Percentiles rank a stretch among this genome's conserved stretches.
Evolutionary conservation across 2,113 vertebrate genomes (phyloP).

Genomic region (human): DNA sequence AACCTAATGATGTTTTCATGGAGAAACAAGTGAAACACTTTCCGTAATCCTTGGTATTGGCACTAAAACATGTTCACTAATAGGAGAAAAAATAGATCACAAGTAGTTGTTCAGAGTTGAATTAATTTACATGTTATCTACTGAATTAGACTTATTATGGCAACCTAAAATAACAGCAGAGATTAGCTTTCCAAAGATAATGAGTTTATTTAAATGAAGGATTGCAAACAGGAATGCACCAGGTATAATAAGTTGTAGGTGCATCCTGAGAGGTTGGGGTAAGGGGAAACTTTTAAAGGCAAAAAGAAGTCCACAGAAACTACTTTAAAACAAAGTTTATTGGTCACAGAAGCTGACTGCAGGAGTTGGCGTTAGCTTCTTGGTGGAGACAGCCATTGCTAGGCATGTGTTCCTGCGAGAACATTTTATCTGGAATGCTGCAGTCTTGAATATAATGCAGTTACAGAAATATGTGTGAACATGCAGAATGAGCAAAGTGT

Average conservation of each 20-base stretch:
- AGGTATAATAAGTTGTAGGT: background rate
- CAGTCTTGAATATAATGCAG: background rate
- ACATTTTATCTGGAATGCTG: background rate
- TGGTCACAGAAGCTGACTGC: background rate
- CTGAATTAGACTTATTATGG: too few relatives aligned
- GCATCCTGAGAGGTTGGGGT: background rate
- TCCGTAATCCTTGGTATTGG: background rate
- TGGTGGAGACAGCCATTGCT: too few relatives aligned
- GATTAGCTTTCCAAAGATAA: too few relatives aligned
- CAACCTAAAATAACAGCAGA: too few relatives aligned
- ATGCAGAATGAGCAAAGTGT: too few relatives aligned
- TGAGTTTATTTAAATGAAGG: too few relatives aligned
- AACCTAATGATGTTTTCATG: background rate
- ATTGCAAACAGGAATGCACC: too few relatives aligned
- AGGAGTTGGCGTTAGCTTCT: background rate
- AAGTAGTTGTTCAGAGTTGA: background rate
- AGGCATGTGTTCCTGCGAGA: background rate
- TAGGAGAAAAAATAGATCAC: background rate
- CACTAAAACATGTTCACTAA: background rate
- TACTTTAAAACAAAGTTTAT: background rate
- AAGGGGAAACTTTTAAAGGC: background rate
- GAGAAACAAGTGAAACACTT: background rate
- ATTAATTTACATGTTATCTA: too few relatives aligned
- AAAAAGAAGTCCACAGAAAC: background rate
- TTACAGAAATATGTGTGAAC: background rate